Evolutionary conservation across 1,140 invertebrate genomes (phyloP), one percentile per base, ranked within the genome.

Genomic region (Pogonomyrmex californicus): DNA sequence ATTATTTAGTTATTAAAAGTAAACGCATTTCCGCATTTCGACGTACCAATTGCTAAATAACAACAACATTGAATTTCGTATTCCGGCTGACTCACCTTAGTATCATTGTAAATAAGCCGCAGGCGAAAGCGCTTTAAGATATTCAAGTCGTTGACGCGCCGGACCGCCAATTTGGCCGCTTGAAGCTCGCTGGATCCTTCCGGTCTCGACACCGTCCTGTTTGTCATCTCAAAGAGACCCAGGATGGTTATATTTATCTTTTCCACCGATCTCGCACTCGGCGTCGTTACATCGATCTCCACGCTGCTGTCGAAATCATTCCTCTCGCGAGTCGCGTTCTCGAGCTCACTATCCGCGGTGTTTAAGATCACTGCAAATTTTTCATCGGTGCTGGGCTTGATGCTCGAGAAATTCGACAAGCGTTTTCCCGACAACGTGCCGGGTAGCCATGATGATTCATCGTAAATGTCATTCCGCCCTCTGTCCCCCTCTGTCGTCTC

Each of bases 41-140:
- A 7, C 0, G 41, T 30, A 14, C 3, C 56, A 14, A 71, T 51
- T n/a, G 7, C 12, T 73, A 36, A 49, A 33, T 30, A 38, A 33
- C 49, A 38, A 23, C 4, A 14, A 9, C 41, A 7, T 12, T 9
- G 0, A 7, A 44, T 23, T 56, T 58, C 47, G 17, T 17, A 79
- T 33, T 41, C 38, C 12, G 10, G 7, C 2, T 30, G 30, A 92
- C 94, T 94, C 95, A 98, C 98, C 97, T 97, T 96, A 1, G 98
- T 98, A 91, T 98, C 98, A 91, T 98, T 98, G 90, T 97, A 96
- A 86, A 98, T 95, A 65, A 98, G 96, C 82, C 97, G 96, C 49
- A 98, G 95, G 47, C 95, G 96, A 91, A 98, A 98, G 36, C 97
- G 97, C 0, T 97, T 96, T 33, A 98, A 95, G 68, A 98, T 90